Evolutionary conservation across 2,888 invertebrate genomes (phyloP), one percentile per base, ranked within the genome.

Genomic region (Drosophila pegasa): DNA sequence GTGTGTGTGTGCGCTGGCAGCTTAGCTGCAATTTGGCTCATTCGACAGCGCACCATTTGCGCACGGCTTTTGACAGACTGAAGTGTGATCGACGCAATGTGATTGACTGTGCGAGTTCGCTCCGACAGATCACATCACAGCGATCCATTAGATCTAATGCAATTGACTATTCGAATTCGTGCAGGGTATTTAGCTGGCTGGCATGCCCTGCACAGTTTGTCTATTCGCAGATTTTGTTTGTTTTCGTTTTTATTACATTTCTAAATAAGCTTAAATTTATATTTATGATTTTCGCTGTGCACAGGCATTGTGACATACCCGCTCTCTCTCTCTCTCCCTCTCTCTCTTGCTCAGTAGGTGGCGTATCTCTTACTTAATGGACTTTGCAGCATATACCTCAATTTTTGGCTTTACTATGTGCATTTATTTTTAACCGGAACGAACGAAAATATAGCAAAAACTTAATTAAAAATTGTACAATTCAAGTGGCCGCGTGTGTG

Each of bases 251-350:
- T 31, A 18, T 52, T 45, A 12, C 56, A 74, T 52, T 65, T 67
- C 70, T 73, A 82, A 80, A 85, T 81, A 70, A 78, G 84, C 76
- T 87, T 78, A 70, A 76, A 78, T 69, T 71, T 81, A 72, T 87
- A 76, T 87, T 71, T 79, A 75, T 77, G 78, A 71, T 80, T 52
- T 68, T 43, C n/a, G 47, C 38, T 41, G 8, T 48, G 31, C 59
- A 20, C 61, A 35, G 38, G 18, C 38, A 47, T 45, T 69, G 60
- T 68, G 69, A 51, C 55, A 64, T 52, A 9, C 18, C n/a, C n/a
- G n/a, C 10, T 9, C 9, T 2, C 29, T 6, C n/a, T 27, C 35
- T 12, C 12, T 9, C 9, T 3, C 22, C 5, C 12, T n/a, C 6
- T 20, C 10, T 29, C 27, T n/a, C 16, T 14, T 4, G 14, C 41